Conservation (phyloP, 2,797 vertebrate species). For the Hephaestus fuliginosus region DNA sequence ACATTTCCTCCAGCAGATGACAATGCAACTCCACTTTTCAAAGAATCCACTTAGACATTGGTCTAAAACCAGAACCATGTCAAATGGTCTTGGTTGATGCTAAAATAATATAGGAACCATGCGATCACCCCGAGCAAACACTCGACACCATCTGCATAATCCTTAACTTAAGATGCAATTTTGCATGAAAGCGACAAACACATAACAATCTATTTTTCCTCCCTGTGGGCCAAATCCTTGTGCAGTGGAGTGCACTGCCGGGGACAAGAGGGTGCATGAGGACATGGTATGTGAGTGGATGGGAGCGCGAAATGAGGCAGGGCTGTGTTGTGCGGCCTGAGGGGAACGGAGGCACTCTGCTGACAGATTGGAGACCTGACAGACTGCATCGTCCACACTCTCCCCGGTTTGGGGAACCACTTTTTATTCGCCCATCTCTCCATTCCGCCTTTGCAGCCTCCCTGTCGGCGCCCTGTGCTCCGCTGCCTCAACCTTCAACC, state of each 20-base stretch:
- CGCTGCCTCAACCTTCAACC: slow-evolving; percentile 51
- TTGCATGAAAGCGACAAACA: slow-evolving; percentile 38
- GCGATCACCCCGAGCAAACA: slow-evolving; percentile 35
- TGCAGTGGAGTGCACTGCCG: slow-evolving; percentile 63
- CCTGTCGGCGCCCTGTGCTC: slow-evolving; percentile 9
- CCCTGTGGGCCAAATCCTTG: slow-evolving; percentile 59
- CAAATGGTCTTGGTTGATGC: slow-evolving; percentile 9
- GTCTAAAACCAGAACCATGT: slow-evolving; percentile 5
- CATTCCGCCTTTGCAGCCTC: slow-evolving; percentile 25
- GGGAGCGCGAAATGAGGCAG: slow-evolving; percentile 59
- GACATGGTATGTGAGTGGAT: slow-evolving; percentile 70
- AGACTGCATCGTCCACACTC: slow-evolving; percentile 71
- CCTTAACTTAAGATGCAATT: slow-evolving; percentile 37
- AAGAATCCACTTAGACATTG: background rate
- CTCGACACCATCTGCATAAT: slow-evolving; percentile 49
- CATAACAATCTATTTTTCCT: slow-evolving; percentile 23
- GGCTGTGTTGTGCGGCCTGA: slow-evolving; percentile 55
- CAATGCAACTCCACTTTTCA: slow-evolving; percentile 63
- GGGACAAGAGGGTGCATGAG: slow-evolving; percentile 73
- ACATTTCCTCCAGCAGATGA: slow-evolving; percentile 77
- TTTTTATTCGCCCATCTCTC: slow-evolving; percentile 51
- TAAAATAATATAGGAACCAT: slow-evolving; percentile 26
- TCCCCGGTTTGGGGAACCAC: slow-evolving; percentile 25
- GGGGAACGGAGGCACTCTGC: slow-evolving; percentile 63
- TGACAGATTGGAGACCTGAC: slow-evolving; percentile 78